A percentile compares a stretch with the other conserved stretches of the same genome.
Conservation (phyloP, 2,797 vertebrate species). For the Crocidura indochinensis region DNA sequence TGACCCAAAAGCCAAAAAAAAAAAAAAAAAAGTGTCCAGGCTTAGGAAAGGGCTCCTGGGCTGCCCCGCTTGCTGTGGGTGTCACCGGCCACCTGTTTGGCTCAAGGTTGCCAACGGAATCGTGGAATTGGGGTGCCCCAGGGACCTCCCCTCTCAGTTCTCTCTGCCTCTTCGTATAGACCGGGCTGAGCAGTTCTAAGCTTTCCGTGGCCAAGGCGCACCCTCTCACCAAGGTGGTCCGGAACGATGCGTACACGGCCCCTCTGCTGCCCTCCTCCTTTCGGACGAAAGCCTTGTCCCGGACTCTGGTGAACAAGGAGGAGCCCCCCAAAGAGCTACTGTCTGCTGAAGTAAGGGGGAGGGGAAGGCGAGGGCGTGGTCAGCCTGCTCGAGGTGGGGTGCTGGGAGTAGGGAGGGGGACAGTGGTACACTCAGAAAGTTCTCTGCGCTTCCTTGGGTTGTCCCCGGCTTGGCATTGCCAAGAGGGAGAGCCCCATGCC, state of each 20-base stretch:
- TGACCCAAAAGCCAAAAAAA: too few species aligned
- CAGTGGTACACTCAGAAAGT: too few species aligned
- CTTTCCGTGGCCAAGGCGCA: slow-evolving; percentile 93
- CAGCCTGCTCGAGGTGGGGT: not conserved
- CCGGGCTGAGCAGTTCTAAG: slow-evolving; percentile 90
- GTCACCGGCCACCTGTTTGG: not conserved
- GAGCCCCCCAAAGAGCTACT: slow-evolving; percentile 87
- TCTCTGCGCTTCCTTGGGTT: too few species aligned
- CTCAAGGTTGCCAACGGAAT: not conserved
- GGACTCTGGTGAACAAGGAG: slow-evolving; percentile 95
- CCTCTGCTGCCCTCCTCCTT: slow-evolving; percentile 87
- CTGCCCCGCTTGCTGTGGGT: not conserved
- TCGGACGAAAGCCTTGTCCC: slow-evolving; percentile 91
- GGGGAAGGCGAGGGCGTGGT: not conserved
- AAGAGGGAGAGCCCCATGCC: not conserved
- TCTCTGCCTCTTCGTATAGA: slow-evolving; percentile 86
- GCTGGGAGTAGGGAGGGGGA: too few species aligned
- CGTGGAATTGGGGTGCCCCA: not conserved
- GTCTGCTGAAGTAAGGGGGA: slow-evolving; percentile 89
- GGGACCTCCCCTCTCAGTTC: not conserved
- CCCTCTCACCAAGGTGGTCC: slow-evolving; percentile 98
- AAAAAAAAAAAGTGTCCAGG: too few species aligned
- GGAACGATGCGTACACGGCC: slow-evolving; percentile 96
- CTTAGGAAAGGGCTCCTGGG: not conserved
- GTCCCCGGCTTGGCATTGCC: too few species aligned